phyloP scores from a whole-genome alignment of 2,113 vertebrate genomes.

The Piaya cayana region DNA sequence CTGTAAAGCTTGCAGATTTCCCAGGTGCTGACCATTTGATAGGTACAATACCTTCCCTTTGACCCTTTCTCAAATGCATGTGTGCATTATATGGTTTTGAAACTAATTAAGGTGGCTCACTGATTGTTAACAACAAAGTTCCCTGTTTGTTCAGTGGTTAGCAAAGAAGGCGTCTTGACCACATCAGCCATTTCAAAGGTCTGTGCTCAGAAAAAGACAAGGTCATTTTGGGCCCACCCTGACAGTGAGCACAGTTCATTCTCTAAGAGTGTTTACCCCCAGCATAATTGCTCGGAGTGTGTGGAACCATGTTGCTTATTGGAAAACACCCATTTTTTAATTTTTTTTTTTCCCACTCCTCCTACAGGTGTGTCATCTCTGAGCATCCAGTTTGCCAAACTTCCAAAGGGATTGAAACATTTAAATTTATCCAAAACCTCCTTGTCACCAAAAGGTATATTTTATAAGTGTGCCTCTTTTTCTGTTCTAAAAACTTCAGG shows the following conservation, averaged over 20 bases:
- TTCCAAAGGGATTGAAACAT: constrained; percentile 90
- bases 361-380: constrained; percentile 87
- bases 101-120: neutral
- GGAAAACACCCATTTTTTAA: neutral
- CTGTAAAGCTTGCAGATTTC: neutral
- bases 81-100: neutral
- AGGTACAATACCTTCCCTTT: neutral
- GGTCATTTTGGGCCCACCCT: neutral
- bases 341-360: neutral
- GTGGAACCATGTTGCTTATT: neutral
- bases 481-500: neutral
- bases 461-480: neutral
- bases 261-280: neutral
- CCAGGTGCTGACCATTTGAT: neutral
- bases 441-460: constrained; percentile 93
- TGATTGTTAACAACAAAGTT: neutral
- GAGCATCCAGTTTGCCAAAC: constrained; percentile 93
- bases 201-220: neutral
- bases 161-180: neutral
- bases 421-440: constrained; percentile 97
- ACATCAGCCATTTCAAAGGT: neutral
- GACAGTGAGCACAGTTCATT: neutral
- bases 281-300: neutral
- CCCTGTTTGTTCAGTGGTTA: neutral
- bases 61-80: neutral